A percentile compares a stretch with the other conserved stretches of the same genome.
These are phyloP conservation scores for Mactra quadrangularis DNA, from an alignment of 1,140 invertebrate species.

Conservation along the genomic window DNA sequence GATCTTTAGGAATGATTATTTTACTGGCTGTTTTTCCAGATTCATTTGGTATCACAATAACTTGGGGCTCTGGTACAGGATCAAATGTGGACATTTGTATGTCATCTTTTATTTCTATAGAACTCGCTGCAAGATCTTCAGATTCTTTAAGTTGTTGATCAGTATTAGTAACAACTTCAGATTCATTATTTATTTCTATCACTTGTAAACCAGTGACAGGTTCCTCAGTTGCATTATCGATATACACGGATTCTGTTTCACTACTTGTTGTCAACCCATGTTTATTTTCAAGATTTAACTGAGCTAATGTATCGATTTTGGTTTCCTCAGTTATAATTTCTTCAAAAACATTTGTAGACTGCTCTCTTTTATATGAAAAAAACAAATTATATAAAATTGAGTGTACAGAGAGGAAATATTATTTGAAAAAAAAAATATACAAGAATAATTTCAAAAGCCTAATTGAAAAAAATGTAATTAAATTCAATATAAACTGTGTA, in stretches of 20 bases:
- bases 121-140: neutral
- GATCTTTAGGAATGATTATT: constrained; percentile 27
- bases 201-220: neutral
- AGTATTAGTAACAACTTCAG: neutral
- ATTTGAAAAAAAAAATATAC: neutral
- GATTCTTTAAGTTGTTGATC: neutral
- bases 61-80: constrained; percentile 16
- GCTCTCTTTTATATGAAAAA: neutral
- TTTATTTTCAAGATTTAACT: constrained; percentile 13
- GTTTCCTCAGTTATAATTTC: constrained; percentile 56
- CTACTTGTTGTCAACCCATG: neutral
- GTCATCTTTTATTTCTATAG: neutral
- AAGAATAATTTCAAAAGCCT: neutral
- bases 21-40: neutral
- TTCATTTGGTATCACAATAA: constrained; percentile 23
- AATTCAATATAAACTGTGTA: too few relatives aligned
- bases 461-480: neutral
- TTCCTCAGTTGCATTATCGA: neutral
- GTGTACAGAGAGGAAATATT: neutral
- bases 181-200: neutral
- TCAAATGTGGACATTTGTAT: neutral
- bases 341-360: constrained; percentile 15
- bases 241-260: neutral
- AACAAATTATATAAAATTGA: neutral
- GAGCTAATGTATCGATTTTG: constrained; percentile 45